Conservation (phyloP, 1,140 invertebrate genomes). For the Zelostemma sp. region DNA sequence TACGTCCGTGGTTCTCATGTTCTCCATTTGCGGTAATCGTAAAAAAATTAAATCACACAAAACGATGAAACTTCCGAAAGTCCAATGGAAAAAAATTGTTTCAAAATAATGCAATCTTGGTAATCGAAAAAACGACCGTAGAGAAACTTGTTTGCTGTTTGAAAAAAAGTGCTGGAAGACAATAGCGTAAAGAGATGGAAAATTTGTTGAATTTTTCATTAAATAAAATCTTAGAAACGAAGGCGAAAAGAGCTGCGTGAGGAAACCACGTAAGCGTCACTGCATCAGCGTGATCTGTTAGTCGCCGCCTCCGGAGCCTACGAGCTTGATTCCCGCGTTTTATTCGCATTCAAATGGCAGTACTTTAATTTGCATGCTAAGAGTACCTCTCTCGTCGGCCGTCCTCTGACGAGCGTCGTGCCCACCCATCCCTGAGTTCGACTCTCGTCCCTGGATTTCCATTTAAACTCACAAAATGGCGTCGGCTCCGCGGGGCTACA, state of each 20-base stretch:
- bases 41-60: too few relatives aligned
- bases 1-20: constrained; percentile 46
- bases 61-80: constrained; percentile 8
- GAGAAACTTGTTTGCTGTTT: too few relatives aligned
- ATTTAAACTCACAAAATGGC: constrained; percentile 72
- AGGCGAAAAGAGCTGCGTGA: not conserved
- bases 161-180: too few relatives aligned
- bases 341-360: constrained; percentile 70
- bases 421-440: constrained; percentile 44
- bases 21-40: too few relatives aligned
- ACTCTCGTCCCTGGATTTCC: constrained; percentile 62
- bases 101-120: too few relatives aligned
- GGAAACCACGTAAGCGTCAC: constrained; percentile 57
- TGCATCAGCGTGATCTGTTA: constrained; percentile 63
- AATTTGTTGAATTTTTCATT: too few relatives aligned
- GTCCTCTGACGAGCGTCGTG: constrained; percentile 42
- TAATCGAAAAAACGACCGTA: too few relatives aligned
- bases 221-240: too few relatives aligned
- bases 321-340: constrained; percentile 57
- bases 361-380: constrained; percentile 72
- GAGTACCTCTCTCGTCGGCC: constrained; percentile 57
- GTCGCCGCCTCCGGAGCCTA: constrained; percentile 40
- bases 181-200: too few relatives aligned
- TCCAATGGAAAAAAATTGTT: not conserved
- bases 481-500: constrained; percentile 67